Conservation (phyloP, 2,888 invertebrate genomes). For the Blera fallax region DNA sequence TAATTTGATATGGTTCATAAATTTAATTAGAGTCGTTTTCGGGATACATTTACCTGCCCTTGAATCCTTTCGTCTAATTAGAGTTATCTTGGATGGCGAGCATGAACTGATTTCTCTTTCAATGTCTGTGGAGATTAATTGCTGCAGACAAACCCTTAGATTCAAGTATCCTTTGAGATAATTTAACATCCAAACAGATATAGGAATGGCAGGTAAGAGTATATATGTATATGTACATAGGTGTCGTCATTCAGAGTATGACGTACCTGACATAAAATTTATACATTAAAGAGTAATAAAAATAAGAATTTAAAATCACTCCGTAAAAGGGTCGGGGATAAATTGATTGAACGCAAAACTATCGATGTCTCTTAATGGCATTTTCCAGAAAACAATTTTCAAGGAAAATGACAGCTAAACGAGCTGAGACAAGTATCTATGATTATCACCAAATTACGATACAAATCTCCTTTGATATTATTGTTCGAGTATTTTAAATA, state of each 20-base stretch:
- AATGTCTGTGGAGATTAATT: background rate
- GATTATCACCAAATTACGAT: background rate
- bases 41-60: background rate
- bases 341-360: background rate
- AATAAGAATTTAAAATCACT: background rate
- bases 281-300: background rate
- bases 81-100: background rate
- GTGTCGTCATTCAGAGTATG: background rate
- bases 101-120: background rate
- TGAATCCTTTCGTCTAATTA: constrained; percentile 6
- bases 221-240: background rate
- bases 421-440: background rate
- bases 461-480: too few species aligned
- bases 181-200: background rate
- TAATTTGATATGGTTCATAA: constrained; percentile 32
- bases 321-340: background rate
- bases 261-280: background rate
- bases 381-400: background rate
- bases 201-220: background rate
- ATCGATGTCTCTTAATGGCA: background rate
- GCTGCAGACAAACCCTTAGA: background rate
- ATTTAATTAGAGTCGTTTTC: constrained; percentile 27
- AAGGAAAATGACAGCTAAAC: background rate
- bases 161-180: background rate
- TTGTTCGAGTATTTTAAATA: too few species aligned